These are phyloP conservation scores for Atta colombica DNA, from an alignment of 1,140 invertebrate genomes.

Conservation along the genomic window DNA sequence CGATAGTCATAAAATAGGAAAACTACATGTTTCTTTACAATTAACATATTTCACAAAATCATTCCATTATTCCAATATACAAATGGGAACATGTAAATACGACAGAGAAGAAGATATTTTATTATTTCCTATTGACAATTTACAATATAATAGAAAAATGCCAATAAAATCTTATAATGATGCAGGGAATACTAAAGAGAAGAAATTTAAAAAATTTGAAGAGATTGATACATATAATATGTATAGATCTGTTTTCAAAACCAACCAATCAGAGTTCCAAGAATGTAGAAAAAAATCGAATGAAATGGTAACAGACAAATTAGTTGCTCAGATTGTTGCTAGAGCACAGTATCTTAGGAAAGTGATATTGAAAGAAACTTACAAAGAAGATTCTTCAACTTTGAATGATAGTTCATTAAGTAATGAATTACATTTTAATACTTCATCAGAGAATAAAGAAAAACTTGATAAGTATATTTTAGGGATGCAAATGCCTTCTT, in stretches of 20 bases:
- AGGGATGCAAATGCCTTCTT: slow-evolving; percentile 77
- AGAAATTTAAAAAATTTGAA: neutral
- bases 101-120: slow-evolving; percentile 43
- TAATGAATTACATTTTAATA: slow-evolving; percentile 52
- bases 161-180: neutral
- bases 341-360: slow-evolving; percentile 80
- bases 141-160: slow-evolving; percentile 12
- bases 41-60: slow-evolving; percentile 66
- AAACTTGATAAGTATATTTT: slow-evolving; percentile 77
- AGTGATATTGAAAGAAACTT: slow-evolving; percentile 77
- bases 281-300: slow-evolving; percentile 66
- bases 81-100: slow-evolving; percentile 44
- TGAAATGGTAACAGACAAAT: slow-evolving; percentile 76
- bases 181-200: neutral
- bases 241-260: slow-evolving; percentile 77
- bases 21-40: slow-evolving; percentile 79
- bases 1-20: slow-evolving; percentile 77
- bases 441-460: slow-evolving; percentile 64
- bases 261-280: slow-evolving; percentile 68
- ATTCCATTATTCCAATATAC: slow-evolving; percentile 37
- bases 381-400: slow-evolving; percentile 72
- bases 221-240: slow-evolving; percentile 33
- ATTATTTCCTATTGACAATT: slow-evolving; percentile 12
- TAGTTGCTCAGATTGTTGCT: slow-evolving; percentile 80
- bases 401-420: slow-evolving; percentile 69